Percentiles rank a stretch among this genome's conserved stretches.
These are phyloP conservation scores for Myocastor coypus DNA, from an alignment of 2,113 vertebrate species.

Conservation along the genomic window DNA sequence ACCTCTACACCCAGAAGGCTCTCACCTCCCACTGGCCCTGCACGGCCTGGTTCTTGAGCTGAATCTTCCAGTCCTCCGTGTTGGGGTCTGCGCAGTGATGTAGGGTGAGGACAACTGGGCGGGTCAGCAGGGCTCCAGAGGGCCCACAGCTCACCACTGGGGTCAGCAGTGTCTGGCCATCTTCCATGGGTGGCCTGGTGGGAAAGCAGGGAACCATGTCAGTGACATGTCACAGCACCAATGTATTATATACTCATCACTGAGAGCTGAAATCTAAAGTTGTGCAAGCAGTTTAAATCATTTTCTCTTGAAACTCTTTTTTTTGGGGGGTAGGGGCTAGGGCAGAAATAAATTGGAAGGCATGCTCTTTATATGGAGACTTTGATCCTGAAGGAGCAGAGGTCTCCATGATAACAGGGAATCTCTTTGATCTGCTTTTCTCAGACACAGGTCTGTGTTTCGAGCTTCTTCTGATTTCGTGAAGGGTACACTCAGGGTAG, in stretches of 20 bases:
- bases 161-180: conserved; percentile 94
- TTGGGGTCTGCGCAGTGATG: conserved; percentile 94
- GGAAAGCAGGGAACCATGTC: conserved; percentile 6
- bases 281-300: neutral
- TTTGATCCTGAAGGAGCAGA: conserved; percentile 52
- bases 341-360: conserved; percentile 52
- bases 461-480: conserved; percentile 43
- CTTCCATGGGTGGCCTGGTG: conserved; percentile 93
- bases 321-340: accelerated
- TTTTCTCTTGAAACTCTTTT: conserved; percentile 9
- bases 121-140: conserved; percentile 93
- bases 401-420: conserved; percentile 1
- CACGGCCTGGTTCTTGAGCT: conserved; percentile 93
- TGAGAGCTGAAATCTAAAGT: conserved; percentile 26
- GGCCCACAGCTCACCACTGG: conserved; percentile 98
- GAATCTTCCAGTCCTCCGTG: conserved; percentile 95
- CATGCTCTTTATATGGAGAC: conserved; percentile 15
- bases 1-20: neutral
- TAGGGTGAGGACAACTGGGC: conserved; percentile 94
- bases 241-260: neutral
- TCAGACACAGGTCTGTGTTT: conserved; percentile 28
- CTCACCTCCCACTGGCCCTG: conserved; percentile 97
- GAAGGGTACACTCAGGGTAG: conserved; percentile 32
- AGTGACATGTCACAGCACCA: neutral
- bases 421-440: conserved; percentile 47